A percentile compares a stretch with the other conserved stretches of the same genome.
These are phyloP conservation scores for Trimorus sp. DNA, from an alignment of 2,888 invertebrate genomes.

Conservation along the genomic window DNA sequence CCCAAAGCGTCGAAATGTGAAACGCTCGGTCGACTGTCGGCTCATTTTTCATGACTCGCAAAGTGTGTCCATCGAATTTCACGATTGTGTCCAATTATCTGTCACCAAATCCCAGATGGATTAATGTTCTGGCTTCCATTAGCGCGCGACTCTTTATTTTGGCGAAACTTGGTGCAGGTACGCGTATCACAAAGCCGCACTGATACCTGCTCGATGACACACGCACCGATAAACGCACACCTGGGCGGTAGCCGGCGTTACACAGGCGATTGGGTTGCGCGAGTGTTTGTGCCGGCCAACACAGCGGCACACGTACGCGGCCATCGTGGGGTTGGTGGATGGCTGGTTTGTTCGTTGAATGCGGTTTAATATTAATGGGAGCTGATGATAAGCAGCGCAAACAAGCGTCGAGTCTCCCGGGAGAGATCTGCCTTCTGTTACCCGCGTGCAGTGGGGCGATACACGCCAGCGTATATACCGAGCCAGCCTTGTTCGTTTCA, in stretches of 20 bases:
- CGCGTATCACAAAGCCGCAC: slow-evolving; percentile 47
- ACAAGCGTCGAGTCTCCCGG: slow-evolving; percentile 82
- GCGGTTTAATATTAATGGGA: slow-evolving; percentile 82
- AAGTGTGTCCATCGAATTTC: slow-evolving; percentile 35
- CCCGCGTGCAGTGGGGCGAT: slow-evolving; percentile 78
- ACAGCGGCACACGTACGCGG: slow-evolving; percentile 52
- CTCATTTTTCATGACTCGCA: slow-evolving; percentile 39
- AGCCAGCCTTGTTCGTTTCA: slow-evolving; percentile 52
- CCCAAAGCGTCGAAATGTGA: slow-evolving; percentile 26
- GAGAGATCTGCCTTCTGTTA: slow-evolving; percentile 81
- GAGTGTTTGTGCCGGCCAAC: slow-evolving; percentile 60
- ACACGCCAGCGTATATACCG: slow-evolving; percentile 67
- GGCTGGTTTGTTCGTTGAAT: slow-evolving; percentile 80
- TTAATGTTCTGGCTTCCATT: slow-evolving; percentile 53
- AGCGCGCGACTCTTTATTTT: slow-evolving; percentile 59
- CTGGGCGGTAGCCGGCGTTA: slow-evolving; percentile 43
- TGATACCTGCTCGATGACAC: slow-evolving; percentile 49
- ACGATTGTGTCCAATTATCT: slow-evolving; percentile 53
- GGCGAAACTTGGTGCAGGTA: slow-evolving; percentile 44
- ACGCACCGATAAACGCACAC: slow-evolving; percentile 13
- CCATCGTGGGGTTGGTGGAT: slow-evolving; percentile 66
- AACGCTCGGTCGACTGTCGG: slow-evolving; percentile 2
- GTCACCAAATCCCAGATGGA: slow-evolving; percentile 54
- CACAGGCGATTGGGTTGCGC: slow-evolving; percentile 60
- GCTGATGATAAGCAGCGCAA: slow-evolving; percentile 82